Percentiles rank a stretch among this genome's conserved stretches.
Evolutionary conservation across 2,797 vertebrate genomes (phyloP).

Genomic region (Catharus ustulatus): DNA sequence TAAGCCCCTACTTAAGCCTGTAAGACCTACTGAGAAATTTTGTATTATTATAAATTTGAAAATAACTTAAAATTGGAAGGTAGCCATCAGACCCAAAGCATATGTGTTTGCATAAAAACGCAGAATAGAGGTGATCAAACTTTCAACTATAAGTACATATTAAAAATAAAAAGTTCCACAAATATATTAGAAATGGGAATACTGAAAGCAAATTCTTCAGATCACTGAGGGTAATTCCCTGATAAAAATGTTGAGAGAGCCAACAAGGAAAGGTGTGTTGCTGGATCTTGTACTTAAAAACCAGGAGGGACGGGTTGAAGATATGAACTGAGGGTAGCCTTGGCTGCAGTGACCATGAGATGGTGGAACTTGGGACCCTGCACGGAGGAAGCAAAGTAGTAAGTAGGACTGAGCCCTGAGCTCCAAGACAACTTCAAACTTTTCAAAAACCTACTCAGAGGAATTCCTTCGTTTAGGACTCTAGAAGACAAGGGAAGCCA

Average conservation of each 20-base stretch:
- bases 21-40: not conserved
- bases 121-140: not conserved
- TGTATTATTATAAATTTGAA: not conserved
- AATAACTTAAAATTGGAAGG: not conserved
- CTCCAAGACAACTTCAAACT: not conserved
- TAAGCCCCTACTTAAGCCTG: not conserved
- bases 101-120: not conserved
- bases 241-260: not conserved
- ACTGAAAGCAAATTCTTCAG: not conserved
- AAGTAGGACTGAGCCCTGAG: not conserved
- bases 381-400: not conserved
- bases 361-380: accelerated
- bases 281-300: not conserved
- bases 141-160: not conserved
- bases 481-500: not conserved
- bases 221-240: not conserved
- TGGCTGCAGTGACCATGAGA: not conserved
- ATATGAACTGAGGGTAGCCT: not conserved
- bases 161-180: not conserved
- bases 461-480: not conserved
- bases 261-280: not conserved
- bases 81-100: not conserved
- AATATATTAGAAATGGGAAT: not conserved
- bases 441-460: not conserved
- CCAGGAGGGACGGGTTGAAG: not conserved